These are phyloP conservation scores for Rhodophaea formosa DNA, from an alignment of 2,888 invertebrate species.

Conservation along the genomic window DNA sequence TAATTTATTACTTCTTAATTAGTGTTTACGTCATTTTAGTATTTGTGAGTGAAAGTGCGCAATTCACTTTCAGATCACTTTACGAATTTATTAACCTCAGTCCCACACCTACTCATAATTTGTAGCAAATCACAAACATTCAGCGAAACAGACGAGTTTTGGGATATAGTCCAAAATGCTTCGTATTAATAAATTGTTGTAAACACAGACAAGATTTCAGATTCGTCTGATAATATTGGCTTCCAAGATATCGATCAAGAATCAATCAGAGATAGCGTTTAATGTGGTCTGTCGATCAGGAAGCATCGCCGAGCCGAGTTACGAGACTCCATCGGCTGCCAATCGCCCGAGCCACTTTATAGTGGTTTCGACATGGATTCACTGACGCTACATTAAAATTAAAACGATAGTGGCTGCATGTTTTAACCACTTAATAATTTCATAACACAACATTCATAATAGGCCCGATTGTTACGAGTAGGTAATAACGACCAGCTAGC, in stretches of 20 bases:
- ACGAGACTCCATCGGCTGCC: slow-evolving; percentile 15
- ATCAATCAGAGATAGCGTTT: slow-evolving; percentile 6
- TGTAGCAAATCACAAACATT: background rate
- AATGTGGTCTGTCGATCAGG: slow-evolving; percentile 16
- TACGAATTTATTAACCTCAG: background rate
- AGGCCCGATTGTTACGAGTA: no score
- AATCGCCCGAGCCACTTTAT: slow-evolving; percentile 33
- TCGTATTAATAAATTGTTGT: background rate
- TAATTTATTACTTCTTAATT: slow-evolving; percentile 1
- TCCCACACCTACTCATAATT: background rate
- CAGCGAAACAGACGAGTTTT: background rate
- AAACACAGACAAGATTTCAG: background rate
- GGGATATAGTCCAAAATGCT: background rate
- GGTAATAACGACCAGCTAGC: no score
- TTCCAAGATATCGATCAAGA: background rate
- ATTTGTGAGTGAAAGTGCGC: background rate
- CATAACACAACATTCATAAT: no score
- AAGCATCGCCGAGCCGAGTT: slow-evolving; percentile 12
- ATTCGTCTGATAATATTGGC: background rate
- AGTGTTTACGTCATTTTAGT: background rate
- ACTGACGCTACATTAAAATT: slow-evolving; percentile 18
- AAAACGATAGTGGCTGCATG: slow-evolving; percentile 4
- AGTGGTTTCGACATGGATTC: slow-evolving; percentile 28
- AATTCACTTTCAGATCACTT: background rate
- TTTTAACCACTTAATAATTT: background rate